Evolutionary conservation across 2,797 vertebrate species (phyloP).

Genomic region (Pantherophis vulpinus): DNA sequence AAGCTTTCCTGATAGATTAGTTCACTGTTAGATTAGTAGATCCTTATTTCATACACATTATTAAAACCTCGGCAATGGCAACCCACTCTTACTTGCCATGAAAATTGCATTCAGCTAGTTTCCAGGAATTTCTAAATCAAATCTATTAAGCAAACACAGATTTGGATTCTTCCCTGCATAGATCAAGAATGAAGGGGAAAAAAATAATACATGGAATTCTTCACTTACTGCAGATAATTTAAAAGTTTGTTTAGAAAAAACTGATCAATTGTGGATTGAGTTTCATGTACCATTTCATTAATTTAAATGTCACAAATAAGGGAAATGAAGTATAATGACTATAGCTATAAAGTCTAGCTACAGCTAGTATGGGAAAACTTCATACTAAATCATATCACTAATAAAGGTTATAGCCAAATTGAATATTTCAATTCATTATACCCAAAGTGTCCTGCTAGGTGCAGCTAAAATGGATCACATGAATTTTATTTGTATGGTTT

Average conservation of each 20-base stretch:
- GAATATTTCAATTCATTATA: slow-evolving; percentile 5
- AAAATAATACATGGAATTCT: not conserved
- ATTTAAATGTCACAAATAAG: slow-evolving; percentile 35
- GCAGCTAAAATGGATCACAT: not conserved
- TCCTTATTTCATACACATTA: not conserved
- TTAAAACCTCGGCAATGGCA: not conserved
- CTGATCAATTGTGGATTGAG: not conserved
- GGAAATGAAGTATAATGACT: slow-evolving; percentile 43
- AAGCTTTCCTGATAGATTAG: not conserved
- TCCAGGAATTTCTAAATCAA: not conserved
- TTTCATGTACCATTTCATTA: slow-evolving; percentile 35
- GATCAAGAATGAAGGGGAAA: not conserved
- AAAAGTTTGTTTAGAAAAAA: not conserved
- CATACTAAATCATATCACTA: slow-evolving; percentile 9
- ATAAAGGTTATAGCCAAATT: slow-evolving; percentile 35
- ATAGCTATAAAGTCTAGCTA: slow-evolving; percentile 10
- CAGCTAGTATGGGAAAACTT: not conserved
- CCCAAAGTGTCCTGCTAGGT: slow-evolving; percentile 5
- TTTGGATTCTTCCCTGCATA: not conserved
- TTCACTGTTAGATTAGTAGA: not conserved
- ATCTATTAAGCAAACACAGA: not conserved
- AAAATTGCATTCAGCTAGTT: not conserved
- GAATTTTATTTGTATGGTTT: not conserved
- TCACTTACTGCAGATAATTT: not conserved
- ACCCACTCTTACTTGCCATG: not conserved